Evolutionary conservation across 1,140 invertebrate genomes (phyloP), one percentile per base, ranked within the genome.

Genomic region (Parasteatoda tepidariorum): DNA sequence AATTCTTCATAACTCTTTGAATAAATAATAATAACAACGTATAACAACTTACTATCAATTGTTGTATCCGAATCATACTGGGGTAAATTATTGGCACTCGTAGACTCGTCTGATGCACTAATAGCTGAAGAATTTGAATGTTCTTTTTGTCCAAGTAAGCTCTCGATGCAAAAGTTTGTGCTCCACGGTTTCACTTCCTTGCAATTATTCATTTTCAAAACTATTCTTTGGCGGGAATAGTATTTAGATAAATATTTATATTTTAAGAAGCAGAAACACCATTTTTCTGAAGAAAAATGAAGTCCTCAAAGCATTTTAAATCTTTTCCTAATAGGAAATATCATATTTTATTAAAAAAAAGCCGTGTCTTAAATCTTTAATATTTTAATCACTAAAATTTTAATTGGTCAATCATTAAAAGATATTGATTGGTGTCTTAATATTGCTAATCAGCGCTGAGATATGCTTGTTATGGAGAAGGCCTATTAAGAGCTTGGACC

Each of bases 131-230:
- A 61, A 4, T 22, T 33, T 9, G 30, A 30, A 2, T 26, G 22
- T 7, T 22, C 22, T 22, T 22, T 70, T 38, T 28, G 28, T 13
- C 78, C 57, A 6, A 82, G 62, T 13, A 82, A 54, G 26, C 62
- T 82, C 13, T 82, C 78, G 28, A 82, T 82, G 28, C 78, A 70
- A 54, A 82, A 82, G 18, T 62, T 82, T n/a, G 66, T 82, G 15
- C 22, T 82, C 78, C 78, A 82, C 31, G 31, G 70, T 26, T 82
- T 82, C 26, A 26, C 13, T 48, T 82, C 66, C 15, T 7, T 11
- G 26, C 31, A 62, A 28, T 61, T 22, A 24, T 75, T 61, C 13
- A n/a, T 13, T 75, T 71, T 57, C n/a, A 22, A 0, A 6, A 61
- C 73, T 57, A 62, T 75, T n/a, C n/a, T 62, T 62, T 74, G 5